Evolutionary conservation across 2,797 vertebrate species (phyloP), one percentile per base, ranked within the genome.

Genomic region (Phylloscopus collybita): DNA sequence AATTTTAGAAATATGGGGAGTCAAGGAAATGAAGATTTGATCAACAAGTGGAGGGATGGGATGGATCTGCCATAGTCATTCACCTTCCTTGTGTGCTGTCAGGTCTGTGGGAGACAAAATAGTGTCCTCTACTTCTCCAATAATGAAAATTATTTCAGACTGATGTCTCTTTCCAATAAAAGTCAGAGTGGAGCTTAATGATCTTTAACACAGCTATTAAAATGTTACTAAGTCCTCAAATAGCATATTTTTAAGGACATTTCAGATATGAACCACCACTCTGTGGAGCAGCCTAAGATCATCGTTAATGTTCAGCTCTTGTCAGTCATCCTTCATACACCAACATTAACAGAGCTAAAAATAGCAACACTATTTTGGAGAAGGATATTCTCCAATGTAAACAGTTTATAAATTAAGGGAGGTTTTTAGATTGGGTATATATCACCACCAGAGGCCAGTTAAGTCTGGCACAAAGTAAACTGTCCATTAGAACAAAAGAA

Each of bases 281-380:
- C 32, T 18, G 27, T 79, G 40, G 23, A 72, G 66, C 44, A 90
- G 51, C 36, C 26, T 29, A 75, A 84, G 44, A 66, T 26, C 5
- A 16, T 2, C 66, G 56, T 16, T 72, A 34, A 53, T 45, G 10
- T 53, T 72, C 44, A 50, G 51, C 50, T 40, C 54, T 69, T 64
- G 32, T 54, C 45, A 86, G 47, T 79, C 80, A 92, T 49, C 40
- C 21, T 53, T 59, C 65, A 72, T 42, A 45, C 8, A 34, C 11
- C 17, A 65, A 79, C 7, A 45, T 27, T 79, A 80, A 82, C 54
- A 93, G 59, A 83, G 45, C 49, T 93, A 93, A 93, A 94, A 96
- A 67, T 3, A 95, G 73, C 25, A 74, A 57, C 26, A 32, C 6
- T 21, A 26, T 56, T 88, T 70, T 86, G 62, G 34, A 93, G 36